These are phyloP conservation scores for Diaprepes abbreviatus DNA, from an alignment of 2,888 invertebrate genomes.

Conservation along the genomic window DNA sequence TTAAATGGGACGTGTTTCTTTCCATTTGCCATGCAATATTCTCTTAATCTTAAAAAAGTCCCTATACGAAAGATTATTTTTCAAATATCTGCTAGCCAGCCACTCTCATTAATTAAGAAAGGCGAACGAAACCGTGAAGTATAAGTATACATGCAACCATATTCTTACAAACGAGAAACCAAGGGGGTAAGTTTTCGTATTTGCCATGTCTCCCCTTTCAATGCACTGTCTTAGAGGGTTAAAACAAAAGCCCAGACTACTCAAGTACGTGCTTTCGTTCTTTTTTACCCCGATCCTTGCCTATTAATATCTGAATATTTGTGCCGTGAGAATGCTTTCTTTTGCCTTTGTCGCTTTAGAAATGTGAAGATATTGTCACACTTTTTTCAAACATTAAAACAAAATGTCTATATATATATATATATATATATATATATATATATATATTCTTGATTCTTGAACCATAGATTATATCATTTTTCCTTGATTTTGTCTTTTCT, in stretches of 20 bases:
- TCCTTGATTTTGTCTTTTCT: too few species aligned
- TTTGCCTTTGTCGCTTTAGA: conserved; percentile 28
- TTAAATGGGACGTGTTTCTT: too few species aligned
- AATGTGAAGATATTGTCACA: conserved; percentile 26
- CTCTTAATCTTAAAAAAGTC: conserved; percentile 19
- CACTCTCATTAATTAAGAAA: conserved; percentile 48
- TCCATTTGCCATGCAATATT: too few species aligned
- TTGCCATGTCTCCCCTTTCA: conserved; percentile 46
- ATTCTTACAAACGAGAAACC: conserved; percentile 36
- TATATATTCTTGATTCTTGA: too few species aligned
- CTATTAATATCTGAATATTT: conserved; percentile 49
- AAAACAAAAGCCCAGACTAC: conserved; percentile 50
- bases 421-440: too few species aligned
- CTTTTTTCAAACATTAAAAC: too few species aligned
- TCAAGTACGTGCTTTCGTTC: conserved; percentile 43
- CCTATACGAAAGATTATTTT: conserved; percentile 5
- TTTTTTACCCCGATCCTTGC: conserved; percentile 44
- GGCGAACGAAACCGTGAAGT: conserved; percentile 37
- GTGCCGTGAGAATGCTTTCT: conserved; percentile 39
- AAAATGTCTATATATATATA: too few species aligned
- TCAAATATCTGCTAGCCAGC: conserved; percentile 23
- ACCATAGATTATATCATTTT: too few species aligned
- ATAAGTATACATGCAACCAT: conserved; percentile 35
- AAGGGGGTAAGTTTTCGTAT: conserved; percentile 46
- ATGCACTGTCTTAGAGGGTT: conserved; percentile 49